phyloP scores from a whole-genome alignment of 1,140 invertebrate genomes.

The Ooceraea biroi region DNA sequence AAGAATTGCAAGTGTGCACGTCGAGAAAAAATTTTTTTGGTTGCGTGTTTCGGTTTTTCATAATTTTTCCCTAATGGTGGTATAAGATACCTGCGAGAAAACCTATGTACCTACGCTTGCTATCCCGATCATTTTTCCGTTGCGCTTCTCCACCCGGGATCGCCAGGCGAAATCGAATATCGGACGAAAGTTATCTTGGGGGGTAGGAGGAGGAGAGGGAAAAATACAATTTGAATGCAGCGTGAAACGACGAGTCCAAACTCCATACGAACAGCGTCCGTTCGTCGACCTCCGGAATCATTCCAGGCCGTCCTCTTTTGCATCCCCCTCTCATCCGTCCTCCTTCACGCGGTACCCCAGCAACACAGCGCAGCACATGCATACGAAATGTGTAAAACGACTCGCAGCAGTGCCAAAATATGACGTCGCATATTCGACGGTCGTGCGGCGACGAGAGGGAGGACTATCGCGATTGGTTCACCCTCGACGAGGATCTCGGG shows the following conservation, averaged over 20 bases:
- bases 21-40: constrained; percentile 8
- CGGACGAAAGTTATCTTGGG: constrained; percentile 63
- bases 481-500: not conserved
- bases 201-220: not conserved
- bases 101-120: not conserved
- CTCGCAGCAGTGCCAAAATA: constrained; percentile 65
- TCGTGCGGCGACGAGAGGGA: constrained; percentile 7
- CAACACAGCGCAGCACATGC: constrained; percentile 67
- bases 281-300: constrained; percentile 8
- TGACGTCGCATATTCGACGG: constrained; percentile 53
- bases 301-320: not conserved
- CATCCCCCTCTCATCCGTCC: not conserved
- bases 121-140: constrained; percentile 31
- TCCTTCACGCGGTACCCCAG: not conserved
- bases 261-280: constrained; percentile 46
- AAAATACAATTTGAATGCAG: constrained; percentile 77
- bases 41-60: not conserved
- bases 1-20: not conserved
- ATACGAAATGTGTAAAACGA: constrained; percentile 76
- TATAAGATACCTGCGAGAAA: constrained; percentile 1
- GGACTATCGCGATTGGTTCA: constrained; percentile 32
- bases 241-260: constrained; percentile 55
- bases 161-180: constrained; percentile 48
- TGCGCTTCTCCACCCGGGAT: constrained; percentile 1
- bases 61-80: constrained; percentile 37